phyloP scores from a whole-genome alignment of 1,140 invertebrate genomes.

The Trichogramma pretiosum region DNA sequence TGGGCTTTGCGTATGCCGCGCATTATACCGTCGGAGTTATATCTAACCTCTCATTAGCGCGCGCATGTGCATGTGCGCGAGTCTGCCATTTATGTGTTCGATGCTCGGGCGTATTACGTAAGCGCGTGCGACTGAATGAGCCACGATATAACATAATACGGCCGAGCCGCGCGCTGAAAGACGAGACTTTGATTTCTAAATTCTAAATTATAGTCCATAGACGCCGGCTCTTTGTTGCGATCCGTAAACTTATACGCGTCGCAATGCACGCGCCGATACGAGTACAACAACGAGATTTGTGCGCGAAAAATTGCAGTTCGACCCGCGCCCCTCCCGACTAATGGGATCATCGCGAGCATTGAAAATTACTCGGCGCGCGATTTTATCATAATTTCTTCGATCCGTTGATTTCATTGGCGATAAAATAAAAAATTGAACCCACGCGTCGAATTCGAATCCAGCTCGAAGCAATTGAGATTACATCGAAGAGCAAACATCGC shows the following conservation, averaged over 20 bases:
- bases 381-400: too few species aligned
- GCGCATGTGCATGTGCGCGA: constrained; percentile 36
- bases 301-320: background rate
- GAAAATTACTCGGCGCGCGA: too few species aligned
- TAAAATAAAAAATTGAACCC: too few species aligned
- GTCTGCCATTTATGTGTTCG: constrained; percentile 1
- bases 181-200: constrained; percentile 31
- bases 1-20: constrained; percentile 35
- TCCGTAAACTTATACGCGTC: too few species aligned
- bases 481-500: too few species aligned
- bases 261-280: background rate
- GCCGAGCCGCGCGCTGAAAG: constrained; percentile 16
- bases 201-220: constrained; percentile 28
- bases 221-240: too few species aligned
- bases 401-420: too few species aligned
- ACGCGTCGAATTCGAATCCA: too few species aligned
- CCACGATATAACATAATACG: constrained; percentile 19
- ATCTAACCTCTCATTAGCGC: constrained; percentile 45
- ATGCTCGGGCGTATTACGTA: too few species aligned
- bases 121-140: too few species aligned
- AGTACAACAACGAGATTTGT: background rate
- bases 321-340: background rate
- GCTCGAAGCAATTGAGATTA: too few species aligned
- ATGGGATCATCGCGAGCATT: too few species aligned
- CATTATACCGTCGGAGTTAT: constrained; percentile 39